Evolutionary conservation across 92 coral and sea anemone species (phyloP).

Genomic region (Chrysogorgia sp.): DNA sequence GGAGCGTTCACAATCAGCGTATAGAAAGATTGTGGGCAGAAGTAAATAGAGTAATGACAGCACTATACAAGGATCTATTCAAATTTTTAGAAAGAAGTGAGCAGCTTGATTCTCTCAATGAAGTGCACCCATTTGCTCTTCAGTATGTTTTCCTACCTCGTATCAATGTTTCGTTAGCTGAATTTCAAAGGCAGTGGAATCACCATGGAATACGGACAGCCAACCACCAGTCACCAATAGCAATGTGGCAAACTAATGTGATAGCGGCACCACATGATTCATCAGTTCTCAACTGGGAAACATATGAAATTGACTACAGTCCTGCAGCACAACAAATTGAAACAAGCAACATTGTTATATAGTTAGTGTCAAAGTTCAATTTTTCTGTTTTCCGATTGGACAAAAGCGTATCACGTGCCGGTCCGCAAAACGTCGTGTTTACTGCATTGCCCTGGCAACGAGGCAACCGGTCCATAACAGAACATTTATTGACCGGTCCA

Average conservation of each 20-base stretch:
- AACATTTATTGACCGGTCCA: no score
- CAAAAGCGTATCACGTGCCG: no score
- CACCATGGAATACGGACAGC: slow-evolving; percentile 59
- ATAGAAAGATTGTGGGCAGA: slow-evolving; percentile 42
- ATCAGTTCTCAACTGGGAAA: slow-evolving; percentile 31
- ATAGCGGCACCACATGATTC: slow-evolving; percentile 28
- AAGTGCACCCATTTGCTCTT: no score
- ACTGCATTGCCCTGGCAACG: no score
- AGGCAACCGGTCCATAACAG: no score
- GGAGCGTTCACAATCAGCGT: no score
- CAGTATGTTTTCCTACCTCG: no score
- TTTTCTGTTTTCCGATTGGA: no score
- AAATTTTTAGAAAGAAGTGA: slow-evolving; percentile 49
- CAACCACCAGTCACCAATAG: slow-evolving; percentile 53
- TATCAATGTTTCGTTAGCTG: slow-evolving; percentile 57
- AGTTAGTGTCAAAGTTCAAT: no score
- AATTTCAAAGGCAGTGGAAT: no score
- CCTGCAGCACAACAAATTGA: slow-evolving; percentile 16
- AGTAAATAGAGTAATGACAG: slow-evolving; percentile 48
- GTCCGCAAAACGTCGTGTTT: no score
- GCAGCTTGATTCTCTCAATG: slow-evolving; percentile 58
- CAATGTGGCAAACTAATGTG: slow-evolving; percentile 21
- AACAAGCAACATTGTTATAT: slow-evolving; percentile 37
- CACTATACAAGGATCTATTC: slow-evolving; percentile 48
- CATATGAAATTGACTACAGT: slow-evolving; percentile 50